These are phyloP conservation scores for Eucidaris tribuloides DNA, from an alignment of 35 echinoderm and acorn worm genomes.

Conservation along the genomic window DNA sequence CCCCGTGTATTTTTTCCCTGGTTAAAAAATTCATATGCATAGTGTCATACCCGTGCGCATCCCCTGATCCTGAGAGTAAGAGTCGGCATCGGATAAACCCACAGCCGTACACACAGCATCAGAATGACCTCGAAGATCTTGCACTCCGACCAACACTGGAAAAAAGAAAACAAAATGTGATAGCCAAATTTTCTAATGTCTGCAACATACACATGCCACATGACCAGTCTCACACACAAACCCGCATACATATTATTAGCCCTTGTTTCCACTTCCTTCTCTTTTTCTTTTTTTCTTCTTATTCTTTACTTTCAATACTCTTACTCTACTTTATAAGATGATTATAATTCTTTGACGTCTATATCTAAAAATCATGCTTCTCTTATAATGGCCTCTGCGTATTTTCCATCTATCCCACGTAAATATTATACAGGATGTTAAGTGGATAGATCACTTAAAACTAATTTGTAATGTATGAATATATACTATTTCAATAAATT, in stretches of 20 bases:
- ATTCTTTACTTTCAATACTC: too few species aligned
- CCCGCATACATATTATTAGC: background rate
- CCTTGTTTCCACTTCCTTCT: background rate
- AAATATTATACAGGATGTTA: too few species aligned
- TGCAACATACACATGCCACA: background rate
- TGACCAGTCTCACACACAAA: background rate
- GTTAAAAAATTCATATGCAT: too few species aligned
- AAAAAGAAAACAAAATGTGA: background rate
- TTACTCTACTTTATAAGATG: too few species aligned
- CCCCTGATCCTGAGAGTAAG: conserved; percentile 66
- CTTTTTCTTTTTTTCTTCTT: too few species aligned
- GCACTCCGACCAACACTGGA: conserved; percentile 30
- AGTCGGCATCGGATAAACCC: conserved; percentile 32
- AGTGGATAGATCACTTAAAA: too few species aligned
- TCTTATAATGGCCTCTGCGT: too few species aligned
- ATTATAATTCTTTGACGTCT: too few species aligned
- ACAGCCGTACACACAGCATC: conserved; percentile 65
- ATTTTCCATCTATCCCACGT: too few species aligned
- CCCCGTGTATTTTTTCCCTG: too few species aligned
- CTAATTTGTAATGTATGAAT: too few species aligned
- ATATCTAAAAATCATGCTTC: too few species aligned
- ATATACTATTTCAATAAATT: background rate
- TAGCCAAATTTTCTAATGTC: background rate
- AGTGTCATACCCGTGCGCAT: conserved; percentile 49
- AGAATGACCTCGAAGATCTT: conserved; percentile 54